Evolutionary conservation across 2,888 invertebrate species (phyloP).

Genomic region (Ametastegia equiseti): DNA sequence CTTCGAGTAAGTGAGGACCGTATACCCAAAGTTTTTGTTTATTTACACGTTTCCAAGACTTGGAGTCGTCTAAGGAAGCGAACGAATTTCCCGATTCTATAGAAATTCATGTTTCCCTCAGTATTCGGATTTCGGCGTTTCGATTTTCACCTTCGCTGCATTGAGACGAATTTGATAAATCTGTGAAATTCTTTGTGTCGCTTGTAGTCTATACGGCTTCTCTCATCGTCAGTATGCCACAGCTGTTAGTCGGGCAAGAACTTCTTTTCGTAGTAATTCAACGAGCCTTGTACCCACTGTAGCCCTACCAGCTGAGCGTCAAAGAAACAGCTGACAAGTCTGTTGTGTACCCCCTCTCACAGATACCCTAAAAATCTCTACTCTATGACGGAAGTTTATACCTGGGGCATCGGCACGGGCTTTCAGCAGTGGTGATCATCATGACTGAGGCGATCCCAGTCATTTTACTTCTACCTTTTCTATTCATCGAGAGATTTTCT

Average conservation of each 20-base stretch:
- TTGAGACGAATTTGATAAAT: conserved; percentile 2
- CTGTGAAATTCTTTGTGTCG: neutral
- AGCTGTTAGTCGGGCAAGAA: conserved; percentile 31
- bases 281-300: neutral
- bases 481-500: neutral
- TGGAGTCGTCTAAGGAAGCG: neutral
- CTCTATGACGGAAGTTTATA: neutral
- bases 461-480: neutral
- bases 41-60: neutral
- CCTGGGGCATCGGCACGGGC: neutral
- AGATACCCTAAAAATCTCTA: neutral
- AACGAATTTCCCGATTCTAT: neutral
- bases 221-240: conserved; percentile 4
- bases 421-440: conserved; percentile 30
- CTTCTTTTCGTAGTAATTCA: conserved; percentile 30
- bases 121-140: neutral
- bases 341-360: conserved; percentile 16
- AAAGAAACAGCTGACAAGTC: conserved; percentile 42
- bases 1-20: neutral
- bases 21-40: neutral
- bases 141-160: neutral
- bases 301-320: conserved; percentile 19
- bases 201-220: neutral
- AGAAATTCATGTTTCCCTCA: neutral
- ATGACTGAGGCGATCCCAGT: conserved; percentile 6